Evolutionary conservation across 2,113 vertebrate species (phyloP), one percentile per base, ranked within the genome.

Genomic region (Galeopterus variegatus): DNA sequence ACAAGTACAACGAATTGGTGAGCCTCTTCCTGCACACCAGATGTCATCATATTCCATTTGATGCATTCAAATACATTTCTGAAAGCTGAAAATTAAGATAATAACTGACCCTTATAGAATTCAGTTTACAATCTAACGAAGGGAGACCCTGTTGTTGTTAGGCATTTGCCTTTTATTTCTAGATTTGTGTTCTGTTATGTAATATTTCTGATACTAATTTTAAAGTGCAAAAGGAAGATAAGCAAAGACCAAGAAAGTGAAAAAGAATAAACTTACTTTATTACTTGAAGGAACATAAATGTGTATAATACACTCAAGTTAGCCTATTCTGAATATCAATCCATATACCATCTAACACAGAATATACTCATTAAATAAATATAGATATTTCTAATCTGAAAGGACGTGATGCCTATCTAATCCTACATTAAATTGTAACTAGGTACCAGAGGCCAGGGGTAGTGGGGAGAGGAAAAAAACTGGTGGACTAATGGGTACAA

Each of bases 261-360:
- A 70, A 79, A 70, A 45, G 26, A 82, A 67, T 88, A 65, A 73
- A 15, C 33, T 85, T 56, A 77, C 1, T 58, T 60, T 69, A n/a
- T 48, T 77, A 45, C 15, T 84, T 90, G 62, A 17, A 8, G 5
- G 31, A 82, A 24, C 3, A 13, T 41, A 86, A 85, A 81, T 31
- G 1, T 82, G 6, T 23, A 69, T 2, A 80, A 0, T 48, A 84
- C 10, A 70, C 11, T 77, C 9, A 70, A 62, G 26, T 36, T 9
- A 36, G 3, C 14, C 31, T 24, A 60, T 60, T 96, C 13, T 95
- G 28, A 94, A 72, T 56, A 70, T 84, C 54, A 76, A 33, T 88
- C 65, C 80, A 13, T 87, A 41, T 5, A 90, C 1, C 5, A 26
- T 36, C 19, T 60, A 18, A 36, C 56, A 50, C 8, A 86, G 8